These are phyloP conservation scores for Bradypodion ventrale DNA, from an alignment of 2,797 vertebrate species.

Conservation along the genomic window DNA sequence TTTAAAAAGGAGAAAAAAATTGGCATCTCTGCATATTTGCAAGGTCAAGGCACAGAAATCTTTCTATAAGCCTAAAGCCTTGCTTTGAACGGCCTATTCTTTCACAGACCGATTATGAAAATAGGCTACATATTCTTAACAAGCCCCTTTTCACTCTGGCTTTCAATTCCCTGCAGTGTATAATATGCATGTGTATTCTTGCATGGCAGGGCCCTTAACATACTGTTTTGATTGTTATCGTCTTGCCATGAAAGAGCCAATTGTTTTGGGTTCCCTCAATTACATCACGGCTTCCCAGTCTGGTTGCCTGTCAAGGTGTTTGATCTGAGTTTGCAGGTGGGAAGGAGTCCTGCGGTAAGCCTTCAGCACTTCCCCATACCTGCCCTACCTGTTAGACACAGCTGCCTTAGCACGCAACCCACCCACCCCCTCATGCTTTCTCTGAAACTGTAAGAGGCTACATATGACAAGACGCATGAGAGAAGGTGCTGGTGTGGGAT, in stretches of 20 bases:
- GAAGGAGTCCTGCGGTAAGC: conserved; percentile 66
- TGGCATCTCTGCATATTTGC: conserved; percentile 61
- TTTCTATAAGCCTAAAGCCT: conserved; percentile 52
- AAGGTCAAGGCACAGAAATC: conserved; percentile 63
- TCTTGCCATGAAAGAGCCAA: conserved; percentile 70
- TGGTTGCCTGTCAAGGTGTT: conserved; percentile 66
- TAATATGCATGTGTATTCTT: conserved; percentile 72
- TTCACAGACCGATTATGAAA: conserved; percentile 58
- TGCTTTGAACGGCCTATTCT: conserved; percentile 70
- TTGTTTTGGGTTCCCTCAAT: conserved; percentile 69
- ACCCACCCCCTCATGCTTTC: not conserved
- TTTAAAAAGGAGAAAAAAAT: conserved; percentile 2
- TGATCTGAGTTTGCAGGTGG: conserved; percentile 77
- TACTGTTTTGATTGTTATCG: conserved; percentile 77
- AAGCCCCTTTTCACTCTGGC: conserved; percentile 65
- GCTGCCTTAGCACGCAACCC: conserved; percentile 59
- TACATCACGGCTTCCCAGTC: conserved; percentile 71
- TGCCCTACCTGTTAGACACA: conserved; percentile 61
- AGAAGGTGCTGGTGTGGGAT: accelerated
- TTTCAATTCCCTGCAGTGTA: conserved; percentile 57
- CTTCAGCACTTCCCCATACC: conserved; percentile 63
- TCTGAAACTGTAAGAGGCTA: not conserved
- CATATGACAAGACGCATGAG: not conserved
- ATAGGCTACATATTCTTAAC: conserved; percentile 66
- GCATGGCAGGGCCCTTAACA: conserved; percentile 74